Base-by-base conservation (phyloP, 1,140 invertebrate genomes). In the Trissolcus basalis region DNA sequence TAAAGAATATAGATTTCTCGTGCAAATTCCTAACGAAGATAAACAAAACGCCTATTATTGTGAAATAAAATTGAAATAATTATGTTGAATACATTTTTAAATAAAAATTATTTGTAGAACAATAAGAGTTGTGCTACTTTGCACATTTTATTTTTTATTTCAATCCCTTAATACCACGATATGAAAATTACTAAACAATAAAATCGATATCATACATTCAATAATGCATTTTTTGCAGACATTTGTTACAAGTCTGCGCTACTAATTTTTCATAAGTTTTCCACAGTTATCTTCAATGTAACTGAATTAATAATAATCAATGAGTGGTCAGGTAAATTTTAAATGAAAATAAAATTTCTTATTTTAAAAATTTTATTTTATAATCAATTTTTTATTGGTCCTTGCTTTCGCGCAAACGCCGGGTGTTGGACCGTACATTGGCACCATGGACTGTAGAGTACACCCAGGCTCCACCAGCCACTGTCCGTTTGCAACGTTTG, bases 341-440 rank as follows among this genome's bases (percentile, higher is more conserved):
- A 51, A 32, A 36, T 35, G 33, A 51, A 11, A 12, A 51, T 6
- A 51, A 15, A 32, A 16, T 16, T 10, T 5, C 45, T 13, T 16
- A 10, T 16, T 63, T 64, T 55, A 13, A 27, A 16, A 56, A 43
- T 12, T 63, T 64, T 64, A 68, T 75, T 68, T 33, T 50, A 11
- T 10, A 50, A 58, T 41, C 13, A 49, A 50, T 76, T 68, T n/a
- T n/a, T 93, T 93, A 94, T 78, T 92, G 92, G 90, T 97, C 96
- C 87, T 97, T 98, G 88, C 97, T 94, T 93, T 99, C 98, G 86
- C 97, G 93, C 80, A 99, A 92, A 89, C 98, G 93, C 85, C 97
- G 59, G 99, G 97, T 77, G 97, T 96, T 78, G 96, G 98, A 83
- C 97, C 91, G 64, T 98, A 96, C 65, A 97, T 98, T 47, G 96